Conservation (phyloP, 2,888 invertebrate genomes). For the Tinea trinotella region DNA sequence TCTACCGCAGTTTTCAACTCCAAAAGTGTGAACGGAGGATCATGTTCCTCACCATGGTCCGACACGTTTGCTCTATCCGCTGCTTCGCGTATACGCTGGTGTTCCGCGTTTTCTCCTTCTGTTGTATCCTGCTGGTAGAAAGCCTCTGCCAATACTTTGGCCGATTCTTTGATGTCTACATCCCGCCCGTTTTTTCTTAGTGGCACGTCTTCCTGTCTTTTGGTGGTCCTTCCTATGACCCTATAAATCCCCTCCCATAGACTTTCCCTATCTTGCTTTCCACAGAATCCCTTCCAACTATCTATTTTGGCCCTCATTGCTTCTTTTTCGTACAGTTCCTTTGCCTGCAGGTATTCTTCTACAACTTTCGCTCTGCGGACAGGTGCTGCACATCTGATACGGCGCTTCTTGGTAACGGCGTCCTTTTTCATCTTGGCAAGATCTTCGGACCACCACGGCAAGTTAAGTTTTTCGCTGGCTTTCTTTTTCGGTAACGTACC, state of each 20-base stretch:
- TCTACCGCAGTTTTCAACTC: not conserved
- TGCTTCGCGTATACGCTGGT: not conserved
- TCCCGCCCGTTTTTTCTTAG: not conserved
- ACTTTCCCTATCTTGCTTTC: not conserved
- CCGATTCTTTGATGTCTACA: not conserved
- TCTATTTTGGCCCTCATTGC: not conserved
- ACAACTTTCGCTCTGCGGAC: not conserved
- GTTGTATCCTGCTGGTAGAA: conserved; percentile 3
- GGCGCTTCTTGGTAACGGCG: not conserved
- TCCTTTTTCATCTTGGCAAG: conserved; percentile 18
- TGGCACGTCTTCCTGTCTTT: not conserved
- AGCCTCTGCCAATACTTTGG: not conserved
- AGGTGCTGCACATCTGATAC: not conserved
- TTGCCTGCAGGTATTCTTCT: not conserved
- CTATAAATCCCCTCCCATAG: conserved; percentile 8
- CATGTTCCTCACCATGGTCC: not conserved
- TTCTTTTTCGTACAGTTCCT: not conserved
- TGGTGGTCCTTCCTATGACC: not conserved
- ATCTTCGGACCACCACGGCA: conserved; percentile 4
- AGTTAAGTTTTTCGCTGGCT: conserved; percentile 9
- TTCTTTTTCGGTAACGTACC: too few species aligned
- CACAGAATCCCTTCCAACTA: conserved; percentile 13
- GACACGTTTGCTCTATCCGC: not conserved
- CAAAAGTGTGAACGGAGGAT: not conserved
- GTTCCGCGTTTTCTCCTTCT: not conserved